These are phyloP conservation scores for Germaria angustata DNA, from an alignment of 2,888 invertebrate genomes.

Conservation along the genomic window DNA sequence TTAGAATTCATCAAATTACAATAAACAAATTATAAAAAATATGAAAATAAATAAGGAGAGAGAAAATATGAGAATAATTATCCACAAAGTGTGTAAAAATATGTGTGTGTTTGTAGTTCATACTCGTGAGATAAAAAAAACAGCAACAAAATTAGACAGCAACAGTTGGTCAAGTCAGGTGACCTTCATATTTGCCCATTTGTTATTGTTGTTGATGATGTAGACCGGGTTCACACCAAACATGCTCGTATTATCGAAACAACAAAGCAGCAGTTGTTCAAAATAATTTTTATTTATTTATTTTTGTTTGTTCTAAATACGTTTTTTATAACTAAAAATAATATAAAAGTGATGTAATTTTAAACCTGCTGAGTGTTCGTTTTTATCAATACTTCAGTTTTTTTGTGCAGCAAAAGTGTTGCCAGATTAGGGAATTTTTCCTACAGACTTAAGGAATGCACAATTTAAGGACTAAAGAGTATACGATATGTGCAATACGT, in stretches of 20 bases:
- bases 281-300: background rate
- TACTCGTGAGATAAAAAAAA: background rate
- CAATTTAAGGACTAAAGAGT: too few species aligned
- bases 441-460: too few species aligned
- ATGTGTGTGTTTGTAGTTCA: background rate
- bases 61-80: too few species aligned
- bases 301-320: conserved; percentile 18
- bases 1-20: conserved; percentile 34
- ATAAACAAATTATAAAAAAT: background rate
- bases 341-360: conserved; percentile 43
- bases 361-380: background rate
- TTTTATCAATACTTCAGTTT: background rate
- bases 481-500: too few species aligned
- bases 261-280: conserved; percentile 35
- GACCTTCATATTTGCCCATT: conserved; percentile 44
- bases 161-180: conserved; percentile 59
- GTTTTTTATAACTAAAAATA: background rate
- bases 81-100: conserved; percentile 4
- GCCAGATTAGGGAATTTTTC: background rate
- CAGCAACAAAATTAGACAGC: conserved; percentile 46
- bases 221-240: conserved; percentile 21
- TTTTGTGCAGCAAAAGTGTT: too few species aligned
- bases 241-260: conserved; percentile 10
- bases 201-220: conserved; percentile 12
- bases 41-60: background rate